Percentiles rank a stretch among this genome's conserved stretches.
These are phyloP conservation scores for Boleophthalmus pectinirostris DNA, from an alignment of 2,113 vertebrate genomes.

Conservation along the genomic window DNA sequence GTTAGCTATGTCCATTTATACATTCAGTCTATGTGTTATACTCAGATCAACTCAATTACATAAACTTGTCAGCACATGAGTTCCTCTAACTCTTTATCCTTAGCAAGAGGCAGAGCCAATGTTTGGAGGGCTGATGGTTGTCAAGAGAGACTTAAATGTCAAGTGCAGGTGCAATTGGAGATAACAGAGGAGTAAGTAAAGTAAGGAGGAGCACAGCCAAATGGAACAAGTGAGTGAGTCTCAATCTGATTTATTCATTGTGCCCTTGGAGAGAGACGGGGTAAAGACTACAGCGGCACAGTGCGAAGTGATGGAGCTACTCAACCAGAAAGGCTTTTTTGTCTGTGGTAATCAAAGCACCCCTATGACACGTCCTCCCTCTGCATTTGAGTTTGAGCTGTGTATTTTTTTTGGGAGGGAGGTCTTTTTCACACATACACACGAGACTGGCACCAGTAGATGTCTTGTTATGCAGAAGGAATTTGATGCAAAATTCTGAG, in stretches of 20 bases:
- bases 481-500: neutral
- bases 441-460: neutral
- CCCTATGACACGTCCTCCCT: conserved; percentile 42
- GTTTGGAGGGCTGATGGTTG: conserved; percentile 38
- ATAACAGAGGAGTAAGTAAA: conserved; percentile 84
- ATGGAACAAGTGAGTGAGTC: conserved; percentile 86
- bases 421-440: neutral
- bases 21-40: neutral
- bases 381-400: conserved; percentile 21
- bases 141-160: conserved; percentile 47
- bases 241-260: conserved; percentile 67
- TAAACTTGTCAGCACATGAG: neutral
- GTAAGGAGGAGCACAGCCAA: conserved; percentile 82
- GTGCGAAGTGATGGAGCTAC: conserved; percentile 48
- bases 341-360: conserved; percentile 62
- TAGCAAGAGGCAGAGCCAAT: conserved; percentile 6
- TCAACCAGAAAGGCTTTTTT: conserved; percentile 53
- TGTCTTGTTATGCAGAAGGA: neutral
- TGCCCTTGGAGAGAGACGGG: conserved; percentile 40
- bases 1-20: too few relatives aligned
- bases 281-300: conserved; percentile 35
- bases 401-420: neutral
- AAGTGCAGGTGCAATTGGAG: conserved; percentile 84
- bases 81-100: conserved; percentile 5
- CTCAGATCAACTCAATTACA: neutral